A percentile compares a stretch with the other conserved stretches of the same genome.
These are phyloP conservation scores for Hippoglossus hippoglossus DNA, from an alignment of 2,797 vertebrate species.

Conservation along the genomic window DNA sequence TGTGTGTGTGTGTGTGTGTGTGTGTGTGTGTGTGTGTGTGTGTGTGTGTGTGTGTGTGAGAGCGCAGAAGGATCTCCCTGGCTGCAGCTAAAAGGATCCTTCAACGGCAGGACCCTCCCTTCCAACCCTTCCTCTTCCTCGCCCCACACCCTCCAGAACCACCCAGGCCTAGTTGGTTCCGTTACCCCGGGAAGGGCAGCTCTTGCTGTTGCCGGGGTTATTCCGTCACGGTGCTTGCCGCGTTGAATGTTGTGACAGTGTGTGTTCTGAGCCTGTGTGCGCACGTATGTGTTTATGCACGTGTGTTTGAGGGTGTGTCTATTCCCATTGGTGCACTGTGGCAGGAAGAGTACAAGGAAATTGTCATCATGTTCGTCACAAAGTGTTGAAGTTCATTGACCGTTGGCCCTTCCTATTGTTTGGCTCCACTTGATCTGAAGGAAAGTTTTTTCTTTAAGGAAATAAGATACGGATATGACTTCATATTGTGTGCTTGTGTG, in stretches of 20 bases:
- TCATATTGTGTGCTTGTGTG: not conserved
- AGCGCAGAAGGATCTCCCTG: conserved; percentile 51
- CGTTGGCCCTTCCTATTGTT: conserved; percentile 51
- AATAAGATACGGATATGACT: conserved; percentile 1
- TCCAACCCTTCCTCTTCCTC: conserved; percentile 68
- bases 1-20: conserved; percentile 12
- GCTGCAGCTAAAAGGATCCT: conserved; percentile 51
- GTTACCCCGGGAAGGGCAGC: conserved; percentile 58
- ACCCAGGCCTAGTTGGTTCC: conserved; percentile 58
- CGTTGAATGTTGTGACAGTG: too few species aligned
- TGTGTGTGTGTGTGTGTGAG: conserved; percentile 13
- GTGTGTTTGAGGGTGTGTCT: too few species aligned
- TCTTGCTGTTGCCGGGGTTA: conserved; percentile 65
- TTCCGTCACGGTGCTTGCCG: not conserved
- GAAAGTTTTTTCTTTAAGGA: conserved; percentile 1
- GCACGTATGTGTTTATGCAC: too few species aligned
- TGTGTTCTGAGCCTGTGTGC: too few species aligned
- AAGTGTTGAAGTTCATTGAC: conserved; percentile 30
- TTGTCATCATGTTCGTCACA: conserved; percentile 8
- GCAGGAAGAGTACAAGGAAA: conserved; percentile 18
- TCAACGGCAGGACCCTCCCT: conserved; percentile 54
- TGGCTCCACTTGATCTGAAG: conserved; percentile 2
- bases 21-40: conserved; percentile 27
- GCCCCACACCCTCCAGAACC: conserved; percentile 59
- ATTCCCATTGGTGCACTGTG: too few species aligned